phyloP scores from a whole-genome alignment of 2,888 invertebrate species.

The Hemicrepidius hirtus region DNA sequence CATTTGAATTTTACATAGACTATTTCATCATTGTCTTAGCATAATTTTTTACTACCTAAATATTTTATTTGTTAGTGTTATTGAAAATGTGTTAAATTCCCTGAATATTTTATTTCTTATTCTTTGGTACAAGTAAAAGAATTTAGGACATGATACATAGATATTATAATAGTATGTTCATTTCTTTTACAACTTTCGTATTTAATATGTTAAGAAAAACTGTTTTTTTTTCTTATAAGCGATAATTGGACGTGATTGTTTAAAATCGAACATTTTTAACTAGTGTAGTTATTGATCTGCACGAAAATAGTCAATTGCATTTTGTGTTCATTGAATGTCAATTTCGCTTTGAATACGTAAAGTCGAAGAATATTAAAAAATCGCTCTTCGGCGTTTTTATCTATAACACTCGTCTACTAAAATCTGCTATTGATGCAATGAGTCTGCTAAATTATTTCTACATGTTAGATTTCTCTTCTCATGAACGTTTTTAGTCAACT shows the following conservation, averaged over 20 bases:
- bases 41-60: constrained; percentile 61
- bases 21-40: constrained; percentile 63
- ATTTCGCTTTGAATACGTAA: constrained; percentile 46
- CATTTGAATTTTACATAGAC: constrained; percentile 62
- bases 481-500: constrained; percentile 42
- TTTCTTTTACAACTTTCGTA: constrained; percentile 24
- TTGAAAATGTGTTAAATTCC: constrained; percentile 44
- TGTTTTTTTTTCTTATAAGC: constrained; percentile 15
- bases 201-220: constrained; percentile 21
- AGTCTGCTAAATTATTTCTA: constrained; percentile 37
- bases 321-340: constrained; percentile 54
- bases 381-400: constrained; percentile 24
- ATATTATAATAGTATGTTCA: constrained; percentile 27
- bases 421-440: constrained; percentile 23
- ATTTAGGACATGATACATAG: constrained; percentile 31
- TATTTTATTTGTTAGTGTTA: constrained; percentile 48
- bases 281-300: constrained; percentile 33
- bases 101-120: constrained; percentile 34
- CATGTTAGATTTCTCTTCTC: constrained; percentile 33
- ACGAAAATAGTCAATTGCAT: constrained; percentile 43
- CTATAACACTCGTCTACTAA: constrained; percentile 20
- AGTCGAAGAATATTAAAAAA: neutral
- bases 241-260: constrained; percentile 18
- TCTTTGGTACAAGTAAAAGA: constrained; percentile 33
- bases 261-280: constrained; percentile 20